Evolutionary conservation across 2,888 invertebrate genomes (phyloP), one percentile per base, ranked within the genome.

Genomic region (Drosophila aldrichi): DNA sequence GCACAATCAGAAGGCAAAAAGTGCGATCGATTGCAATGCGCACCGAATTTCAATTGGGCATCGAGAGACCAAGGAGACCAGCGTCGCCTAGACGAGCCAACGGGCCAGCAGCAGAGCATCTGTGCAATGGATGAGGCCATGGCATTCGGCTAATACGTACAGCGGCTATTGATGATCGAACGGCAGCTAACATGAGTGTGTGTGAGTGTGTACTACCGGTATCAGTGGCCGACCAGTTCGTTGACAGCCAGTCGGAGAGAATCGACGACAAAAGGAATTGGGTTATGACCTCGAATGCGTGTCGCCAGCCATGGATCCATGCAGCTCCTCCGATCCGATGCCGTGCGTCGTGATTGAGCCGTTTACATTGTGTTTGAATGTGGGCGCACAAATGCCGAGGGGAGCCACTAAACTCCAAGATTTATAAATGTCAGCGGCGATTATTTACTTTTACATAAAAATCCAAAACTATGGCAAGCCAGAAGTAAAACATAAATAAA

Each of bases 281-380:
- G 90, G 90, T 90, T 90, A 90, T 82, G 90, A 90, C 90, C 91
- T 90, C 91, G 75, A 90, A 90, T 88, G 89, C 91, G 91, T 89
- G 88, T 81, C 81, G 80, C 82, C 78, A 81, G 43, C 65, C 36
- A 54, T 44, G 57, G 65, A 54, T 52, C 34, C 55, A 48, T 25
- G 41, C 51, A 62, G 51, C 54, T 59, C 58, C 40, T 36, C 20
- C 51, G 6, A 25, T 18, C 12, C 54, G 16, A 40, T 40, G 65
- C 18, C 63, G 52, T 68, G 71, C 74, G 59, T 82, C 74, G 62
- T 82, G 85, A 82, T 82, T 82, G 62, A 84, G 82, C 65, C 82
- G 74, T 82, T 84, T 70, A 32, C 51, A 61, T 72, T 76, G 68
- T 71, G 61, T n/a, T 63, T 22, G 51, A 64, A 67, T 51, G 62